A percentile compares a stretch with the other conserved stretches of the same genome.
Conservation (phyloP, 2,888 invertebrate species). For the Auanema sp. region DNA sequence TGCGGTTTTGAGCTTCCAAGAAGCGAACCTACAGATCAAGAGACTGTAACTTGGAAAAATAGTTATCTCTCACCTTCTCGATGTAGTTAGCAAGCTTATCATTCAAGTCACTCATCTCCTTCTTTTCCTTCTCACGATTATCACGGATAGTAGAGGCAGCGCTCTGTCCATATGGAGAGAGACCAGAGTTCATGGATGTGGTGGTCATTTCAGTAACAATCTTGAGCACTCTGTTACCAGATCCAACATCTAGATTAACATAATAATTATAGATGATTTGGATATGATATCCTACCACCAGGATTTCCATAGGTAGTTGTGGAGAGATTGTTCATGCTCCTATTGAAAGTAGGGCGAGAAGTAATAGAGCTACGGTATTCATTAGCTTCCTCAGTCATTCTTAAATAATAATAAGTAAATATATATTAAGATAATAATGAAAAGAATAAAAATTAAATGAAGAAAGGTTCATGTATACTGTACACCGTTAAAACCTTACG, state of each 20-base stretch:
- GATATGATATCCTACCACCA: not conserved
- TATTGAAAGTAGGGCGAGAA: conserved; percentile 49
- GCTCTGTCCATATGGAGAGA: conserved; percentile 46
- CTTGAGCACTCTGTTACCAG: conserved; percentile 58
- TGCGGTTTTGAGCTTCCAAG: conserved; percentile 65
- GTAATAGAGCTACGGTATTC: conserved; percentile 54
- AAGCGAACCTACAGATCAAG: conserved; percentile 61
- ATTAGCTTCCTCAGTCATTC: not conserved
- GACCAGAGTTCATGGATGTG: conserved; percentile 30
- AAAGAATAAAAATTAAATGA: too few species aligned
- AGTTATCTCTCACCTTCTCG: conserved; percentile 65
- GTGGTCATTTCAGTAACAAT: conserved; percentile 61
- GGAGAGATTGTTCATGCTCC: conserved; percentile 13
- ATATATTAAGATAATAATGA: too few species aligned
- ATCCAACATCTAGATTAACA: conserved; percentile 12
- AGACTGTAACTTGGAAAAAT: too few species aligned
- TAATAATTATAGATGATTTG: too few species aligned
- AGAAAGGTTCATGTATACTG: too few species aligned
- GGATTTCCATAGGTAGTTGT: not conserved
- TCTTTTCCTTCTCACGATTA: conserved; percentile 68
- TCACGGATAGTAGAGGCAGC: conserved; percentile 66
- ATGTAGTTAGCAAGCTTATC: conserved; percentile 69
- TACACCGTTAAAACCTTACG: too few species aligned
- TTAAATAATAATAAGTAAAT: too few species aligned
- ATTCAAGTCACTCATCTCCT: conserved; percentile 69